These are phyloP conservation scores for Zygaena filipendulae DNA, from an alignment of 2,888 invertebrate genomes.

Conservation along the genomic window DNA sequence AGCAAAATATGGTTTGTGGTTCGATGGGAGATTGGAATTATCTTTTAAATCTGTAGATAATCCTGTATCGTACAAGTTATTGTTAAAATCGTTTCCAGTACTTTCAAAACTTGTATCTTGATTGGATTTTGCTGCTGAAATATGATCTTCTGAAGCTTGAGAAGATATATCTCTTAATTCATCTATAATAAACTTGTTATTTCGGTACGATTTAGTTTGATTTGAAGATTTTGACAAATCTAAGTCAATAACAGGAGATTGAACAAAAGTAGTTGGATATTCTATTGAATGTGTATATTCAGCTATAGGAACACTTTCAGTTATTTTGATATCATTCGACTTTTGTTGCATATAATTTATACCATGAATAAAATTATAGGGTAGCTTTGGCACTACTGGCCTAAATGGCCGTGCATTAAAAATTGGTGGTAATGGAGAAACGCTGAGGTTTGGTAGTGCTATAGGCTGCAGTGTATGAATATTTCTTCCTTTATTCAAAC, in stretches of 20 bases:
- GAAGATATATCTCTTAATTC: conserved; percentile 61
- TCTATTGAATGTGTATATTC: conserved; percentile 78
- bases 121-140: conserved; percentile 47
- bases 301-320: conserved; percentile 74
- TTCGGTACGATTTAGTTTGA: conserved; percentile 46
- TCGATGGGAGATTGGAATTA: conserved; percentile 26
- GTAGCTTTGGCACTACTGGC: conserved; percentile 28
- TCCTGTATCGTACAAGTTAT: conserved; percentile 39
- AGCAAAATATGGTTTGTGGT: conserved; percentile 42
- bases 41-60: conserved; percentile 33
- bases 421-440: conserved; percentile 70
- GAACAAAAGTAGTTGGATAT: conserved; percentile 76
- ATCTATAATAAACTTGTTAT: conserved; percentile 44
- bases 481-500: conserved; percentile 50
- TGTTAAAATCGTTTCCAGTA: conserved; percentile 41
- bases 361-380: conserved; percentile 31
- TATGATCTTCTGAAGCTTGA: conserved; percentile 58
- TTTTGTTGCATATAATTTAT: conserved; percentile 36
- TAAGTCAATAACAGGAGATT: conserved; percentile 75
- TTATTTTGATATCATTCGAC: conserved; percentile 57
- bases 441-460: conserved; percentile 73
- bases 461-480: conserved; percentile 67
- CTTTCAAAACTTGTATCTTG: conserved; percentile 53
- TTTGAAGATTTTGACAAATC: conserved; percentile 38
- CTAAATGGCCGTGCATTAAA: conserved; percentile 71